A percentile compares a stretch with the other conserved stretches of the same genome.
phyloP scores from a whole-genome alignment of 2,113 vertebrate species.

The Orycteropus afer region DNA sequence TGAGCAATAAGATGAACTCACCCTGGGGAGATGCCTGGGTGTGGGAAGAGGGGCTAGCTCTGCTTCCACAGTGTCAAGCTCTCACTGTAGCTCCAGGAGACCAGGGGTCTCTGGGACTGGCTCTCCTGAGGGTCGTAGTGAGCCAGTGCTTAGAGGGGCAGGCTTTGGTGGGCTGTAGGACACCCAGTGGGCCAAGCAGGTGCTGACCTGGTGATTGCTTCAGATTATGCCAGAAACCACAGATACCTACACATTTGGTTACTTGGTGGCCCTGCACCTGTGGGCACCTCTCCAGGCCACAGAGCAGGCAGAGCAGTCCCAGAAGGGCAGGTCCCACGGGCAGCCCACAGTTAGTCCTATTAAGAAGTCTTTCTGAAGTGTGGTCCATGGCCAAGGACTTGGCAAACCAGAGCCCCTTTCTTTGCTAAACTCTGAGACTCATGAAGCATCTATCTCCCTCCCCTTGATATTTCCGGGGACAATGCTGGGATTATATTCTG shows the following conservation, averaged over 20 bases:
- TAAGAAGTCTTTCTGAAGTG: background rate
- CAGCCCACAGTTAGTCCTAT: background rate
- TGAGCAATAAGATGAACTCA: background rate
- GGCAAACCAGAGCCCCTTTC: background rate
- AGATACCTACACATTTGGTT: fast-evolving
- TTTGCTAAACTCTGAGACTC: background rate
- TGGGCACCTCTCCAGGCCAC: fast-evolving
- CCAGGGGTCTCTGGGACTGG: background rate
- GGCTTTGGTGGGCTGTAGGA: too few species aligned
- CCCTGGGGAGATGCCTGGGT: background rate
- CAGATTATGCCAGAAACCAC: too few species aligned
- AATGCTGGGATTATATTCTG: background rate
- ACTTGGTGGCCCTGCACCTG: background rate
- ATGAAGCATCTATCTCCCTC: background rate
- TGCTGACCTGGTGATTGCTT: background rate
- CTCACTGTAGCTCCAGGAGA: background rate
- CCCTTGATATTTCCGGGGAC: background rate
- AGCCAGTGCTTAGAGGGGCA: fast-evolving
- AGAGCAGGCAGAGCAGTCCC: background rate
- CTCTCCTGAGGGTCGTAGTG: background rate
- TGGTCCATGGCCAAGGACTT: background rate
- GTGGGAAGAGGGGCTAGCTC: background rate
- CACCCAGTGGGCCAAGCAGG: fast-evolving
- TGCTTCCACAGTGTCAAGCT: background rate
- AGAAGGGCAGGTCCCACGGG: background rate